phyloP scores from a whole-genome alignment of 1,140 invertebrate species.

The Heliconius hermathena region DNA sequence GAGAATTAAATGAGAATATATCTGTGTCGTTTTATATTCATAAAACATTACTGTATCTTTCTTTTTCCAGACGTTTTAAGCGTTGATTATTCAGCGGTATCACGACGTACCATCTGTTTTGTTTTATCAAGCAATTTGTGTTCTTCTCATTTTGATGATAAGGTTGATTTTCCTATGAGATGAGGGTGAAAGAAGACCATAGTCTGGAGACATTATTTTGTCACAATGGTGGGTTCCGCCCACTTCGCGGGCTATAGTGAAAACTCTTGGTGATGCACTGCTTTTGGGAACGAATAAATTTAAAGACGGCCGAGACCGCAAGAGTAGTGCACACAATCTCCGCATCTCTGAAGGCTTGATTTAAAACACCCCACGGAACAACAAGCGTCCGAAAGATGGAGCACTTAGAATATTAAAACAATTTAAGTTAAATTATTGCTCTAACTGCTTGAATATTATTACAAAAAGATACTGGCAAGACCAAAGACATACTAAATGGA shows the following conservation, averaged over 20 bases:
- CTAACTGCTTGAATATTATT: not conserved
- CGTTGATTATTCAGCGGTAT: conserved; percentile 81
- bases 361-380: conserved; percentile 59
- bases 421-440: conserved; percentile 27
- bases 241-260: conserved; percentile 64
- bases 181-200: conserved; percentile 57
- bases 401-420: conserved; percentile 29
- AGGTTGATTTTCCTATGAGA: conserved; percentile 52
- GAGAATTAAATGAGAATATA: conserved; percentile 78
- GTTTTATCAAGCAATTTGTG: conserved; percentile 44
- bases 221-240: conserved; percentile 78
- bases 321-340: conserved; percentile 62
- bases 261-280: conserved; percentile 74
- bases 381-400: conserved; percentile 40
- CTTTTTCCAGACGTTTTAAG: conserved; percentile 79
- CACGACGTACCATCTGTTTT: conserved; percentile 69
- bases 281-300: conserved; percentile 80
- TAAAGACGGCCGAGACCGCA: conserved; percentile 55
- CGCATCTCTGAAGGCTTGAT: conserved; percentile 52
- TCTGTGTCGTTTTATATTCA: conserved; percentile 80
- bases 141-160: conserved; percentile 50
- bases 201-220: conserved; percentile 78
- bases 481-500: not conserved
- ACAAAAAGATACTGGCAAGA: not conserved
- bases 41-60: conserved; percentile 81